Percentiles rank a stretch among this genome's conserved stretches.
phyloP scores from a whole-genome alignment of 2,888 invertebrate genomes.

The Dinocampus coccinellae region DNA sequence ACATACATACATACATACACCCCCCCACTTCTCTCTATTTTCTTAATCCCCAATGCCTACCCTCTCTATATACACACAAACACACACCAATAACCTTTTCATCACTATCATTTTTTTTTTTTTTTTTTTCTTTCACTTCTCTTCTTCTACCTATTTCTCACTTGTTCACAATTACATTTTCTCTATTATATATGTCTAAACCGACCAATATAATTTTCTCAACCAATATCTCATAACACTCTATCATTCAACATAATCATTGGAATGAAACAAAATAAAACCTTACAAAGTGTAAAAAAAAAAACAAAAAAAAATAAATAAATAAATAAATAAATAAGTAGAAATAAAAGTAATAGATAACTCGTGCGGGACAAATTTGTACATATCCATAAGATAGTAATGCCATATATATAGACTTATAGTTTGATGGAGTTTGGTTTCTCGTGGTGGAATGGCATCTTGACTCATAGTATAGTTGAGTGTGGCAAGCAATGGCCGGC shows the following conservation, averaged over 20 bases:
- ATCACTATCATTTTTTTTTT: background rate
- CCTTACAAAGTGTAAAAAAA: background rate
- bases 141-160: background rate
- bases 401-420: constrained; percentile 1
- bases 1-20: no score
- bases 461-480: constrained; percentile 65
- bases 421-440: constrained; percentile 66
- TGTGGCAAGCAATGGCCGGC: constrained; percentile 69
- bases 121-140: background rate
- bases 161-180: background rate
- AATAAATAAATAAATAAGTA: background rate
- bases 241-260: background rate
- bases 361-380: constrained; percentile 12
- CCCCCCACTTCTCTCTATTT: constrained; percentile 39
- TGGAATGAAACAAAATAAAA: background rate
- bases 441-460: constrained; percentile 67
- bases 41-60: constrained; percentile 36
- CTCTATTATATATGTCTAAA: background rate
- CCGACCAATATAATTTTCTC: constrained; percentile 3
- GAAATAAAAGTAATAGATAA: background rate
- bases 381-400: background rate
- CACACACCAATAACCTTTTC: no score
- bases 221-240: background rate
- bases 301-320: background rate
- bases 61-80: constrained; percentile 12